Evolutionary conservation across 2,113 vertebrate species (phyloP), one percentile per base, ranked within the genome.

Genomic region (Solea solea): DNA sequence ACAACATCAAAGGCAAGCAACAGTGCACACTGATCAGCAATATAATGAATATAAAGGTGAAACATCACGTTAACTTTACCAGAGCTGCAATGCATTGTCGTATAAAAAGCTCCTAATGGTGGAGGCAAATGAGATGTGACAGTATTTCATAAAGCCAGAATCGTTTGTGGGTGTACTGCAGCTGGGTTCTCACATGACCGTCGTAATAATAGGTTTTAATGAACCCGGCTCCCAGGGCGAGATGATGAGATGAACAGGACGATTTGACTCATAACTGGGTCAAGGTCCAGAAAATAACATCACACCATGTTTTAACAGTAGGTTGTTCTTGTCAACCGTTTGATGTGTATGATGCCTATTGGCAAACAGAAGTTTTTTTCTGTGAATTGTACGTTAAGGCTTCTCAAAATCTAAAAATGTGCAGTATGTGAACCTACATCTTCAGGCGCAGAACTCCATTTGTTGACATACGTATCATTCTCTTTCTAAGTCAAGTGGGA

Each of bases 151-250:
- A 40, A 76, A 54, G 39, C 57, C 46, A 45, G 48, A 64, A 64
- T 4, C 57, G 58, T 72, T 53, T 44, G 14, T 48, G 44, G 16
- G 39, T 4, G n/a, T 5, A 3, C 8, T 39, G 51, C 73, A 58
- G 21, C 53, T 58, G 25, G 55, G 45, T 54, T 25, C 13, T 57
- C 57, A 14, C 40, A 60, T 64, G 53, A 75, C 78, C 34, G 41
- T 57, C 45, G 55, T 42, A 58, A 50, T 84, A 81, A 75, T 46
- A 60, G 59, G 25, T 71, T 75, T 72, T 72, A 78, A 81, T 81
- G 78, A 85, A 63, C 7, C 12, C 45, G 27, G 50, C 57, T 81
- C 74, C 74, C 70, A 74, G 74, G 58, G 59, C 9, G 53, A 69
- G 10, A 60, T 60, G 63, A 75, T 59, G 69, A 69, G 41, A 62